phyloP scores from a whole-genome alignment of 2,797 vertebrate species.

The Otolemur crassicaudatus region DNA sequence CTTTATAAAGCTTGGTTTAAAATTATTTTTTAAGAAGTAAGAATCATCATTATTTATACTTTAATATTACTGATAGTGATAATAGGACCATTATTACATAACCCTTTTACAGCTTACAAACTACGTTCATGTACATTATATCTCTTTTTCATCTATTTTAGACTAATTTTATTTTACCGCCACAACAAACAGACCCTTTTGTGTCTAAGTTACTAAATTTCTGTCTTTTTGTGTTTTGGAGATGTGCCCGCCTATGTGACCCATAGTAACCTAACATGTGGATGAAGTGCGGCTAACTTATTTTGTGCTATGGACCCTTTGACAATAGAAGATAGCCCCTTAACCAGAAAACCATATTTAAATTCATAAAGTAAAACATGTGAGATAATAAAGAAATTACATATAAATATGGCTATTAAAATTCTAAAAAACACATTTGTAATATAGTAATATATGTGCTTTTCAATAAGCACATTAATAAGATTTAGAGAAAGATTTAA shows the following conservation, averaged over 20 bases:
- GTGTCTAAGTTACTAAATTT: neutral
- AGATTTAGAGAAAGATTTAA: neutral
- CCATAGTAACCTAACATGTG: neutral
- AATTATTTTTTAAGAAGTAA: neutral
- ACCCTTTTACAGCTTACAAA: neutral
- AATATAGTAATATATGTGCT: neutral
- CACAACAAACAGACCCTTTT: neutral
- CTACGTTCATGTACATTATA: neutral
- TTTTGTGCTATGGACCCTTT: neutral
- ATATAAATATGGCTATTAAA: neutral
- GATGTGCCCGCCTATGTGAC: neutral
- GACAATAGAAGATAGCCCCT: neutral
- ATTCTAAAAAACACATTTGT: conserved; percentile 28
- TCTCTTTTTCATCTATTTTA: conserved; percentile 8
- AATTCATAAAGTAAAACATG: neutral
- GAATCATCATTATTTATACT: neutral
- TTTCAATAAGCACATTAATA: neutral
- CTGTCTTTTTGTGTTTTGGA: neutral
- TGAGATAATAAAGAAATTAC: neutral
- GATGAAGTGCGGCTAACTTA: neutral
- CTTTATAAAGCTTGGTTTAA: neutral
- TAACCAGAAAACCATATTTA: conserved; percentile 33
- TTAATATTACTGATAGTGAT: neutral
- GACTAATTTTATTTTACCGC: neutral
- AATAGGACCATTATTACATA: neutral